phyloP scores from a whole-genome alignment of 2,113 vertebrate species.

The Cettia cetti region DNA sequence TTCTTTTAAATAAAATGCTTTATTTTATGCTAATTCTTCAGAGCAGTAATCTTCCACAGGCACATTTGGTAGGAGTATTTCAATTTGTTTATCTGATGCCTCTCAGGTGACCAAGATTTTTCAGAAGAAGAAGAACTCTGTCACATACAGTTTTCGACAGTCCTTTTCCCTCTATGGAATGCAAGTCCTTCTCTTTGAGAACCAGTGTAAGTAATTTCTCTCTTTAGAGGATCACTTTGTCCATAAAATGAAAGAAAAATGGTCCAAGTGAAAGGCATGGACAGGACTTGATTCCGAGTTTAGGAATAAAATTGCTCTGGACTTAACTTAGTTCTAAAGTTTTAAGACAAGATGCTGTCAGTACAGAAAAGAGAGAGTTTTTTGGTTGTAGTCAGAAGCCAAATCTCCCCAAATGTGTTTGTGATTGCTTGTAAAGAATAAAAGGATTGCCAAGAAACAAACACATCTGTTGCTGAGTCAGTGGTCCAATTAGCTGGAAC shows the following conservation, averaged over 20 bases:
- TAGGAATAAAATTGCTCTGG: neutral
- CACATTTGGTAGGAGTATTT: neutral
- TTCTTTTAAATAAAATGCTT: neutral
- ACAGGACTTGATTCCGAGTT: neutral
- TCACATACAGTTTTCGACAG: conserved; percentile 97
- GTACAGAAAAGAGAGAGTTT: neutral
- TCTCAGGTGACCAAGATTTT: conserved; percentile 96
- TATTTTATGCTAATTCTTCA: neutral
- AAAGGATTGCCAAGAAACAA: neutral
- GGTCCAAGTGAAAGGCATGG: neutral
- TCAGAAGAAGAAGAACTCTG: conserved; percentile 98
- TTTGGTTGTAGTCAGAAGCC: neutral
- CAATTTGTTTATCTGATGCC: neutral
- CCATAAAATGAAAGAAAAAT: neutral
- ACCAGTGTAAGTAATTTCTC: conserved; percentile 85
- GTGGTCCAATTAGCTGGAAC: neutral
- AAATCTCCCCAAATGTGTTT: neutral
- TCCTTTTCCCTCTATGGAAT: conserved; percentile 96
- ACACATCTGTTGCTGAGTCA: neutral
- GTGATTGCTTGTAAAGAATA: neutral
- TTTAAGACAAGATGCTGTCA: neutral
- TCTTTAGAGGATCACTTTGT: neutral
- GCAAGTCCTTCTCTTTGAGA: conserved; percentile 96
- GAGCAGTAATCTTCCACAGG: neutral
- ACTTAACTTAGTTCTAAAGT: neutral